A percentile compares a stretch with the other conserved stretches of the same genome.
phyloP scores from a whole-genome alignment of 2,888 invertebrate species.

The Diaperis boleti region DNA sequence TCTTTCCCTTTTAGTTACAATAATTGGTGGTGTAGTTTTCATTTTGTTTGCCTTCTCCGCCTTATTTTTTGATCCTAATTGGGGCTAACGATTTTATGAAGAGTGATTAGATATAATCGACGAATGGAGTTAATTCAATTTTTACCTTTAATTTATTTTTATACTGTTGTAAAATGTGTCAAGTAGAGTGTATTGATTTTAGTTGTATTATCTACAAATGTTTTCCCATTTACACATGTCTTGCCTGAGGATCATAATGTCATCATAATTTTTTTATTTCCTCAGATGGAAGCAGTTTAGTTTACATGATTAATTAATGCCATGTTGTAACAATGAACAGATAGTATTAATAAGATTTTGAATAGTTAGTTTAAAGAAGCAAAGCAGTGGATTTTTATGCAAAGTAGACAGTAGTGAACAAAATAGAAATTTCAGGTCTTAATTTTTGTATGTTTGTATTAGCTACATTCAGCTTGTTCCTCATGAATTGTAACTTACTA shows the following conservation, averaged over 20 bases:
- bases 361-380: neutral
- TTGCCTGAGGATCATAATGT: too few relatives aligned
- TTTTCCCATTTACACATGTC: neutral
- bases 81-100: neutral
- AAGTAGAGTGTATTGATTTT: neutral
- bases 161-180: conserved; percentile 1
- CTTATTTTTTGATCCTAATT: conserved; percentile 82
- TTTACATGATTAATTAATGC: conserved; percentile 1
- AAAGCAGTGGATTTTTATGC: too few relatives aligned
- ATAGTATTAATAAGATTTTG: conserved; percentile 7
- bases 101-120: neutral
- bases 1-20: conserved; percentile 82
- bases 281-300: too few relatives aligned
- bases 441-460: neutral
- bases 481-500: conserved; percentile 19
- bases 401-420: too few relatives aligned
- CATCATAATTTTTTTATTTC: too few relatives aligned
- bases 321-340: neutral
- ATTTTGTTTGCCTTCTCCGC: conserved; percentile 94
- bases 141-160: conserved; percentile 6
- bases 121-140: neutral
- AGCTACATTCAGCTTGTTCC: neutral
- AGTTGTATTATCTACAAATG: neutral
- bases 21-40: conserved; percentile 96
- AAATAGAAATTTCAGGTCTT: too few relatives aligned